Conservation (phyloP, 2,113 vertebrate genomes). For the Gopherus evgoodei region DNA sequence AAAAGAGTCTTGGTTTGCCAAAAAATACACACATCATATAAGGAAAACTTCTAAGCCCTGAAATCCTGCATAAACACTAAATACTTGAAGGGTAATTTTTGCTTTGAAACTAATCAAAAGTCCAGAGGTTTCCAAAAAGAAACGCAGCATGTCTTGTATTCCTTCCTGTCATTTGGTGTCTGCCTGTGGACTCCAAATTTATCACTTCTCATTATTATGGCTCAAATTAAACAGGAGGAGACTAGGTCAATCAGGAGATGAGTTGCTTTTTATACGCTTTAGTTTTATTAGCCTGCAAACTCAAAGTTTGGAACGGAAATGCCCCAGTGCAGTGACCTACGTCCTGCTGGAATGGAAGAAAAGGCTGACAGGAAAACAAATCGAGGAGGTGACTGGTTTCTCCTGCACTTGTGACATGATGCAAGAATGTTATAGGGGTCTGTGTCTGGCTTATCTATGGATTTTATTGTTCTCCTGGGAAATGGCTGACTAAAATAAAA, state of each 20-base stretch:
- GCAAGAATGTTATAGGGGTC: not conserved
- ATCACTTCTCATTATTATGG: not conserved
- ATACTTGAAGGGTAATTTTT: not conserved
- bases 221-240: not conserved
- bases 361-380: not conserved
- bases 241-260: not conserved
- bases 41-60: not conserved
- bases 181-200: not conserved
- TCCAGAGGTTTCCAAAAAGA: not conserved
- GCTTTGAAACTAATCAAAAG: not conserved
- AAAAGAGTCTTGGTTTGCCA: constrained; percentile 38
- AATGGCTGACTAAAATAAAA: not conserved
- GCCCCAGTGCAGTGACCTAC: not conserved
- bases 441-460: rapidly evolving
- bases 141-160: not conserved
- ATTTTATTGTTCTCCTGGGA: not conserved
- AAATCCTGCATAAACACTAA: constrained; percentile 30
- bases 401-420: not conserved
- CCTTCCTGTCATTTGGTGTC: not conserved
- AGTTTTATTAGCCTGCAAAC: not conserved
- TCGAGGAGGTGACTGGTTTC: not conserved
- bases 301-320: not conserved
- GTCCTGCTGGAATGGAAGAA: not conserved
- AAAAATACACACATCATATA: constrained; percentile 10
- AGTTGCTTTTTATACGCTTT: not conserved